Evolutionary conservation across 2,888 invertebrate species (phyloP).

Genomic region (Habrosyne pyritoides): DNA sequence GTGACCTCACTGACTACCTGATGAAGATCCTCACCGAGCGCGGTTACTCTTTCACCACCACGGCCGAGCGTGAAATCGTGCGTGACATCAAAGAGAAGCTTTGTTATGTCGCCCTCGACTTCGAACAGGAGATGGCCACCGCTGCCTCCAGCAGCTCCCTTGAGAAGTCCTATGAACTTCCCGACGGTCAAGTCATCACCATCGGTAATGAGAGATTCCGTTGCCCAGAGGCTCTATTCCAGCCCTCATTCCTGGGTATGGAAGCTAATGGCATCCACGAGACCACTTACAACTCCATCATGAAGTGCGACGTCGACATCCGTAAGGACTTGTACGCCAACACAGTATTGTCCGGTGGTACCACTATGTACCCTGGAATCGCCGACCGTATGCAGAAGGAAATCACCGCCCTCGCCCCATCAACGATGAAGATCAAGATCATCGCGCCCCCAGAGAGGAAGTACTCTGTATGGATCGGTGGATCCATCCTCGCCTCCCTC

Average conservation of each 20-base stretch:
- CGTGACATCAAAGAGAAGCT: slow-evolving; percentile 97
- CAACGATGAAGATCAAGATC: slow-evolving; percentile 97
- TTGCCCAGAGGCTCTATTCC: slow-evolving; percentile 97
- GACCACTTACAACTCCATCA: slow-evolving; percentile 97
- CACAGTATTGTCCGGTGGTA: slow-evolving; percentile 96
- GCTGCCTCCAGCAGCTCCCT: slow-evolving; percentile 95
- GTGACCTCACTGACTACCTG: slow-evolving; percentile 95
- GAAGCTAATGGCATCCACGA: slow-evolving; percentile 95
- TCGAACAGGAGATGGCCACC: slow-evolving; percentile 97
- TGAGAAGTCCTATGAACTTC: slow-evolving; percentile 98
- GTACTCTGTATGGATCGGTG: slow-evolving; percentile 98
- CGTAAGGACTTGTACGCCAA: slow-evolving; percentile 98
- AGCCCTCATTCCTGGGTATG: slow-evolving; percentile 96
- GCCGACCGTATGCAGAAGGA: slow-evolving; percentile 97
- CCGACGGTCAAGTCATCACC: slow-evolving; percentile 96
- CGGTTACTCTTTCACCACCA: slow-evolving; percentile 95
- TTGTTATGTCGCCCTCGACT: slow-evolving; percentile 95
- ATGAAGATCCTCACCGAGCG: slow-evolving; percentile 97
- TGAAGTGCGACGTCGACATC: slow-evolving; percentile 99
- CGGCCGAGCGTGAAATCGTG: slow-evolving; percentile 96
- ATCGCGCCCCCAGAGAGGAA: slow-evolving; percentile 97
- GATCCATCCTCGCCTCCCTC: slow-evolving; percentile 94
- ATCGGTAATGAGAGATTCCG: slow-evolving; percentile 98
- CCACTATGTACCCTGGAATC: slow-evolving; percentile 98
- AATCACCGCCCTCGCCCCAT: slow-evolving; percentile 95